Conservation (phyloP, 2,797 vertebrate species). For the Sebastes alutus region DNA sequence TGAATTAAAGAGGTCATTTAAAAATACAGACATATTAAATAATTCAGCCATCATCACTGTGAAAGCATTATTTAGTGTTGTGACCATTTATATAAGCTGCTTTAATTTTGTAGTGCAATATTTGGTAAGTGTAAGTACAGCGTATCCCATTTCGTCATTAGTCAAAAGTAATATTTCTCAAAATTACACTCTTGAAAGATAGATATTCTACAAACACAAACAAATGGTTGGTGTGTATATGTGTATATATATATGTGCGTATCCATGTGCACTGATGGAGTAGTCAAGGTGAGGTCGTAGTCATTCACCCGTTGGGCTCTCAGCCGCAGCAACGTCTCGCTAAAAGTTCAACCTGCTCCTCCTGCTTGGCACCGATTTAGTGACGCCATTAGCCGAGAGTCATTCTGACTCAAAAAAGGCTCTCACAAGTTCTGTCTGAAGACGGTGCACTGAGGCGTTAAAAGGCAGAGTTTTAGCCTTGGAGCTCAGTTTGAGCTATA, state of each 20-base stretch:
- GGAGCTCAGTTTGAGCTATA: not conserved
- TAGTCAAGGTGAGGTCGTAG: constrained; percentile 32
- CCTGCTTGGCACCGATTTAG: not conserved
- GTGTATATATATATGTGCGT: not conserved
- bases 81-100: not conserved
- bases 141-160: not conserved
- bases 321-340: not conserved
- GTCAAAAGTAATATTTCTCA: not conserved
- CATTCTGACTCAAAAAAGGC: constrained; percentile 17
- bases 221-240: not conserved
- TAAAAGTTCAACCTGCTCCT: constrained; percentile 33
- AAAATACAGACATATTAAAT: not conserved
- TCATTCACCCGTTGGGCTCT: not conserved
- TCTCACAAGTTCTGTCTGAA: constrained; percentile 21
- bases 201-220: not conserved
- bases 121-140: not conserved
- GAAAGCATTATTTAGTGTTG: not conserved
- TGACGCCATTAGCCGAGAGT: constrained; percentile 32
- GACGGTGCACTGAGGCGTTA: not conserved
- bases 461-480: constrained; percentile 11
- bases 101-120: not conserved
- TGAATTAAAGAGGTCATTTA: not conserved
- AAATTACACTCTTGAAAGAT: not conserved
- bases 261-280: not conserved
- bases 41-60: not conserved